Conservation (phyloP, 2,888 invertebrate species). For the Criorhina ranunculi region DNA sequence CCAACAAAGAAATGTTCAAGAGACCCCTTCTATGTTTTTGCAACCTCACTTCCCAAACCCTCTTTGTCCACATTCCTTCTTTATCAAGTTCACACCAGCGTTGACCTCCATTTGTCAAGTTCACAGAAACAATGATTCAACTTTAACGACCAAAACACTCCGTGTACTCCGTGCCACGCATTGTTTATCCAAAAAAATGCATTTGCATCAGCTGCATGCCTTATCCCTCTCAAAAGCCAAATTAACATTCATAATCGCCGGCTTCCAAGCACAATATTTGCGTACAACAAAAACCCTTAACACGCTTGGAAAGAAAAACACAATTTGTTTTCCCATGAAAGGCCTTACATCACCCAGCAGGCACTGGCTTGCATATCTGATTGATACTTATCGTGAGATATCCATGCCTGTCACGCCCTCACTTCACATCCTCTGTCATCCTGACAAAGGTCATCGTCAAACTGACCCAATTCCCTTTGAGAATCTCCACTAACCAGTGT, state of each 20-base stretch:
- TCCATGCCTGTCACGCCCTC: constrained; percentile 52
- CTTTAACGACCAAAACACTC: constrained; percentile 13
- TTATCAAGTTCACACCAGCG: constrained; percentile 25
- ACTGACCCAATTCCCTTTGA: constrained; percentile 59
- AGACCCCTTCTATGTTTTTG: too few relatives aligned
- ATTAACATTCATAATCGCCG: constrained; percentile 39
- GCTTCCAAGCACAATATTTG: constrained; percentile 43
- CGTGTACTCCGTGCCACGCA: constrained; percentile 22
- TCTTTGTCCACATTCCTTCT: neutral
- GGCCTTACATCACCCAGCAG: constrained; percentile 31
- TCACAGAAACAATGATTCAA: constrained; percentile 10
- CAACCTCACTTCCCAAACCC: too few relatives aligned
- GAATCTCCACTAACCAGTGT: constrained; percentile 35
- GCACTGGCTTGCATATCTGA: constrained; percentile 25
- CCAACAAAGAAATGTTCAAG: too few relatives aligned
- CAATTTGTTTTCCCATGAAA: constrained; percentile 4
- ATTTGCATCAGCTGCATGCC: constrained; percentile 17
- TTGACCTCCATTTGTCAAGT: constrained; percentile 28
- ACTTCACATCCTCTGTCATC: constrained; percentile 7
- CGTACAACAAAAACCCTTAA: constrained; percentile 21
- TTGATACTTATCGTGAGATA: constrained; percentile 5
- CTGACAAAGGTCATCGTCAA: constrained; percentile 62
- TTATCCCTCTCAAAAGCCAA: constrained; percentile 22
- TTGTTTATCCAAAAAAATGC: constrained; percentile 23
- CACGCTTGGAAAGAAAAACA: constrained; percentile 15